Evolutionary conservation across 2,113 vertebrate genomes (phyloP).

Genomic region (Tragelaphus buxtoni): DNA sequence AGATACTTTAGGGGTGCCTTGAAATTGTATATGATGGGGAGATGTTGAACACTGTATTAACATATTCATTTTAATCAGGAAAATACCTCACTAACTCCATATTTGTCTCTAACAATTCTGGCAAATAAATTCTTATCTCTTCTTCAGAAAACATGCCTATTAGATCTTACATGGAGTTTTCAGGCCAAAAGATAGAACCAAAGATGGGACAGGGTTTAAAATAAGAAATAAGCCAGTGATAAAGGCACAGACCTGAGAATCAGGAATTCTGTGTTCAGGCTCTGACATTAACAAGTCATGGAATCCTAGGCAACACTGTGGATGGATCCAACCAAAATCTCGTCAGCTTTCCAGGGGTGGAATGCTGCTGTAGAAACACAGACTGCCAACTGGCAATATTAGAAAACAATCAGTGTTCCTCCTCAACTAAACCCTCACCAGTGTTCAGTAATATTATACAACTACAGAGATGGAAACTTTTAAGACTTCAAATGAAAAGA

Average conservation of each 20-base stretch:
- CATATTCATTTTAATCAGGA: background rate
- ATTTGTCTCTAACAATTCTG: background rate
- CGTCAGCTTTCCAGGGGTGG: background rate
- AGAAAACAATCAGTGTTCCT: background rate
- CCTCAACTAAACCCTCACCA: background rate
- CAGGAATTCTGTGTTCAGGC: background rate
- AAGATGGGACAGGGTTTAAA: background rate
- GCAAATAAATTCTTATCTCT: conserved; percentile 8
- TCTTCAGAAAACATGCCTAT: background rate
- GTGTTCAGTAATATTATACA: background rate
- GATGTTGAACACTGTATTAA: background rate
- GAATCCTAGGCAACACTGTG: background rate
- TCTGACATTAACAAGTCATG: background rate
- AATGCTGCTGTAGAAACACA: background rate
- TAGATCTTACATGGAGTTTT: background rate
- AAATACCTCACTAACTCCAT: background rate
- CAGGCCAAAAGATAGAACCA: background rate
- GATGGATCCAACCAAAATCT: background rate
- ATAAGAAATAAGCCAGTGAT: background rate
- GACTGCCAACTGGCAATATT: background rate
- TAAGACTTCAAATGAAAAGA: background rate
- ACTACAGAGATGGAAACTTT: background rate
- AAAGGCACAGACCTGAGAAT: background rate
- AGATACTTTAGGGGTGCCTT: background rate
- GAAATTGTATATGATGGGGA: background rate